Evolutionary conservation across 2,888 invertebrate genomes (phyloP).

Genomic region (Parthenolecanium corni): DNA sequence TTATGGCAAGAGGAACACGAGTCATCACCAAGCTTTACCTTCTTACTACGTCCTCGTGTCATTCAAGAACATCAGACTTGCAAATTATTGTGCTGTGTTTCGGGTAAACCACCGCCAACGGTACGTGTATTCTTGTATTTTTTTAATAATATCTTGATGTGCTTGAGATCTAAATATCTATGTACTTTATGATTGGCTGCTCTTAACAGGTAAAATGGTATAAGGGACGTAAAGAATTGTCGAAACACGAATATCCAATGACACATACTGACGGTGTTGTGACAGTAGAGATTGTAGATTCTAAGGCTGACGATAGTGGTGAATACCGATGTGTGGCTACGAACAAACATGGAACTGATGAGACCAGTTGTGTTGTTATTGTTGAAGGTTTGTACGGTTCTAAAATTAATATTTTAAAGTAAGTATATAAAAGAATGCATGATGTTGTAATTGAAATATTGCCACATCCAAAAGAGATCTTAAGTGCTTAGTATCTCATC

Average conservation of each 20-base stretch:
- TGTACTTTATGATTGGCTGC: background rate
- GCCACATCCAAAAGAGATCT: too few relatives aligned
- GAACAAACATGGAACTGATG: constrained; percentile 87
- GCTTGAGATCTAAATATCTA: too few relatives aligned
- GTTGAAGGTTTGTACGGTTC: constrained; percentile 81
- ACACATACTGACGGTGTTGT: constrained; percentile 88
- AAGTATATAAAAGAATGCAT: too few relatives aligned
- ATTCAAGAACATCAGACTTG: constrained; percentile 94
- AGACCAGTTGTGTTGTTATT: constrained; percentile 88
- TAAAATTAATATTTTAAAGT: too few relatives aligned
- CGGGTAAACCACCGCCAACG: constrained; percentile 86
- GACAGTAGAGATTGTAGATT: constrained; percentile 91
- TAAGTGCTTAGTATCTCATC: too few relatives aligned
- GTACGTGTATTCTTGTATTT: constrained; percentile 49
- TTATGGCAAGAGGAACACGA: constrained; percentile 89
- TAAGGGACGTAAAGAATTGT: constrained; percentile 86
- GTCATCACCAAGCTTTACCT: constrained; percentile 91
- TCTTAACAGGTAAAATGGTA: constrained; percentile 44
- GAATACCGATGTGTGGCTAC: constrained; percentile 89
- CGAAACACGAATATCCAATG: constrained; percentile 82
- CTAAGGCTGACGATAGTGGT: constrained; percentile 88
- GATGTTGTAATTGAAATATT: too few relatives aligned
- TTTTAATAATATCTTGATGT: background rate
- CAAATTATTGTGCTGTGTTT: constrained; percentile 92
- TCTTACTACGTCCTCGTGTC: constrained; percentile 94